A percentile compares a stretch with the other conserved stretches of the same genome.
Evolutionary conservation across 2,888 invertebrate species (phyloP).

Genomic region (Caenorhabditis zanzibari): DNA sequence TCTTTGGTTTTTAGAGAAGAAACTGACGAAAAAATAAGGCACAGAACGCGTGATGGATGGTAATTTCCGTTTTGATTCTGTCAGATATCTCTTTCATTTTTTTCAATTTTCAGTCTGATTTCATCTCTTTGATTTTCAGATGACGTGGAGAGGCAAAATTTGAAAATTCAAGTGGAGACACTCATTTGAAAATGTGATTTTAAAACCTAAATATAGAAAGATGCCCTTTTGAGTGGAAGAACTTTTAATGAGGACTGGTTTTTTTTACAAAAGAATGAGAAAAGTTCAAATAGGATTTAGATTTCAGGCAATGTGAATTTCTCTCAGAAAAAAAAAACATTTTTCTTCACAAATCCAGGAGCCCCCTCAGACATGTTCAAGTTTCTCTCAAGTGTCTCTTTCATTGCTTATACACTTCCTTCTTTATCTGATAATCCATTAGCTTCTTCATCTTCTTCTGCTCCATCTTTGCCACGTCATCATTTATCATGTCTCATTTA

Average conservation of each 20-base stretch:
- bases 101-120: conserved; percentile 1
- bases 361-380: neutral
- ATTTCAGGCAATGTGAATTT: too few relatives aligned
- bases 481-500: conserved; percentile 3
- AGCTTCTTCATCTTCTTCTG: neutral
- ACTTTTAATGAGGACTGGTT: too few relatives aligned
- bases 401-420: conserved; percentile 1
- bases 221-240: too few relatives aligned
- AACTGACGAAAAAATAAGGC: neutral
- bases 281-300: too few relatives aligned
- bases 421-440: conserved; percentile 25
- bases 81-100: conserved; percentile 3
- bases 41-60: neutral
- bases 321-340: too few relatives aligned
- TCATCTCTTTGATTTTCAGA: neutral
- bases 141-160: neutral
- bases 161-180: neutral
- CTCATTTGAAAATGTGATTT: neutral
- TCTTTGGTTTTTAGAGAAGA: neutral
- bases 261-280: too few relatives aligned
- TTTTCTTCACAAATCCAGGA: neutral
- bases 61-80: conserved; percentile 25
- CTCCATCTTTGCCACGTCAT: conserved; percentile 17
- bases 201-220: too few relatives aligned
- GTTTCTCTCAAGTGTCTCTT: conserved; percentile 16